Percentiles rank a stretch among this genome's conserved stretches.
phyloP scores from a whole-genome alignment of 2,888 invertebrate species.

The Penaeus monodon region DNA sequence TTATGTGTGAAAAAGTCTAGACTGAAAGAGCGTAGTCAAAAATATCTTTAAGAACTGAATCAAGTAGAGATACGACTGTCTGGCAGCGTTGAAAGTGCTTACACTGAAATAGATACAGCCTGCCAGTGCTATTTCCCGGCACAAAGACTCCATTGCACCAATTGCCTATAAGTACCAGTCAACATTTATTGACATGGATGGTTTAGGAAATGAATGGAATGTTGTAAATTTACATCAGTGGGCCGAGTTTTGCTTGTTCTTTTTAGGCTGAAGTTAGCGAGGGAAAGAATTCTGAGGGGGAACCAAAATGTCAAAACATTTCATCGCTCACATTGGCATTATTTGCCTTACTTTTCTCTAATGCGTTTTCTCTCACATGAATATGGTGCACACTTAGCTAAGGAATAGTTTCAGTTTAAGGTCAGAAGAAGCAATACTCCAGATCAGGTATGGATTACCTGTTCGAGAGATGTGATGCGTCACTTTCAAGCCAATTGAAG shows the following conservation, averaged over 20 bases:
- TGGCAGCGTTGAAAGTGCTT: conserved; percentile 25
- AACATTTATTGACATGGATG: too few relatives aligned
- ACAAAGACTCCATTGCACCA: conserved; percentile 26
- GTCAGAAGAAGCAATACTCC: conserved; percentile 4
- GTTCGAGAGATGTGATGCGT: conserved; percentile 2
- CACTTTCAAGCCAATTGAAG: not conserved
- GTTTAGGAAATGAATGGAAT: too few relatives aligned
- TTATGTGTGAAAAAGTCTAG: too few relatives aligned
- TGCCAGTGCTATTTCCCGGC: conserved; percentile 29
- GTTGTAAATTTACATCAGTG: too few relatives aligned
- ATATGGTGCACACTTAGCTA: not conserved
- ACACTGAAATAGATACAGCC: conserved; percentile 25
- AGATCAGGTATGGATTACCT: not conserved
- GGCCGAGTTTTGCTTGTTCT: too few relatives aligned
- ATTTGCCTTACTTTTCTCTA: too few relatives aligned
- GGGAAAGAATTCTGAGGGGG: too few relatives aligned
- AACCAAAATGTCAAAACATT: too few relatives aligned
- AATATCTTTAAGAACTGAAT: conserved; percentile 15
- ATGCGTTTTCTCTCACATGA: too few relatives aligned
- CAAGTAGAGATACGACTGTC: conserved; percentile 26
- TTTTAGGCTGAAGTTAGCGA: too few relatives aligned
- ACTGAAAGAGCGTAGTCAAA: too few relatives aligned
- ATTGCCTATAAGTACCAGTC: conserved; percentile 6
- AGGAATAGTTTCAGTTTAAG: not conserved
- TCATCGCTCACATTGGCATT: too few relatives aligned